Evolutionary conservation across 2,888 invertebrate genomes (phyloP), one percentile per base, ranked within the genome.

Genomic region (Trachelus troglodyta): DNA sequence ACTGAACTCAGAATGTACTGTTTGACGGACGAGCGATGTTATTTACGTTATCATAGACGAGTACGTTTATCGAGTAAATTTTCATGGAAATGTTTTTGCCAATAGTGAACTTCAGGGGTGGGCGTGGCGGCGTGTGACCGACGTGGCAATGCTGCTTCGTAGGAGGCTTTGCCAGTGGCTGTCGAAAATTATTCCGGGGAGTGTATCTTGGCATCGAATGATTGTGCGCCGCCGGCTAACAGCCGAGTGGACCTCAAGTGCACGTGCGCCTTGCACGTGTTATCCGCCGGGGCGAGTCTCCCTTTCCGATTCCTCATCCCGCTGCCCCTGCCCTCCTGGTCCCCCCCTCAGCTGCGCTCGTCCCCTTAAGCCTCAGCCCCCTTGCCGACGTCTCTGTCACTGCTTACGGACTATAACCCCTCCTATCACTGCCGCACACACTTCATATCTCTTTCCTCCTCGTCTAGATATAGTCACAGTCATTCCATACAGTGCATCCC

Each of bases 191-290:
- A 88, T 90, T 89, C 87, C 86, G 85, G 86, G 85, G 89, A 90
- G 89, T 89, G 89, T 90, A 90, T 90, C 89, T 89, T 89, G 89
- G 90, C 90, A 90, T 90, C 89, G 89, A 87, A 90, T 90, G 90
- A 90, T 90, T 90, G 89, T 87, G 85, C 86, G 89, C 89, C 89
- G 85, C 88, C 89, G 90, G 89, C 89, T 87, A 56, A 56, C 56
- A 56, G 56, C 56, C 86, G 88, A 89, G 89, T 87, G 89, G 90
- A 88, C 88, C 89, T 84, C 85, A 85, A 89, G 90, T 90, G 90
- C 90, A 90, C 90, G 90, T 90, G 90, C 90, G 90, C 87, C 85
- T 87, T 90, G 90, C 90, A 90, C 90, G 90, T 90, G 90, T 90
- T 89, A 90, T 56, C 56, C 56, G 89, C 89, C 87, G 89, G 88